These are phyloP conservation scores for Plagodis dolabraria DNA, from an alignment of 2,888 invertebrate species.

Conservation along the genomic window DNA sequence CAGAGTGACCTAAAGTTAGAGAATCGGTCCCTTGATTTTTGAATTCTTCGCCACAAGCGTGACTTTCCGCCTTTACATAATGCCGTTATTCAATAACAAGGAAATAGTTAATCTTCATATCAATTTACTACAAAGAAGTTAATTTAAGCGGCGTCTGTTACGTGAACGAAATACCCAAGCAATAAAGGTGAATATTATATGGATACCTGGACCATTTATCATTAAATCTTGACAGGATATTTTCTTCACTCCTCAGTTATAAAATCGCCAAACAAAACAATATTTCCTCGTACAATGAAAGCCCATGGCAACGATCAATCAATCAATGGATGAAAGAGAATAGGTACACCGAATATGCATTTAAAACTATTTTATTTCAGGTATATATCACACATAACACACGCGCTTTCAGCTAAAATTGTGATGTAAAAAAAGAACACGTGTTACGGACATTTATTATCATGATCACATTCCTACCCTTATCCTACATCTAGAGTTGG, in stretches of 20 bases:
- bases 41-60: too few relatives aligned
- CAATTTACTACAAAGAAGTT: constrained; percentile 10
- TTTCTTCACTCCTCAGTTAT: constrained; percentile 38
- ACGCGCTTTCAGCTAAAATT: constrained; percentile 18
- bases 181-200: constrained; percentile 26
- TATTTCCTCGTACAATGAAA: constrained; percentile 37
- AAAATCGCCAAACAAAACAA: constrained; percentile 36
- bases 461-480: too few relatives aligned
- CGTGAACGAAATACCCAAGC: constrained; percentile 17
- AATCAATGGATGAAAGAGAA: constrained; percentile 42
- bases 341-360: constrained; percentile 23
- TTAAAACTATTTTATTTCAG: constrained; percentile 36
- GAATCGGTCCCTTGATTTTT: too few relatives aligned
- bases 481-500: too few relatives aligned
- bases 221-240: constrained; percentile 35
- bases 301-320: constrained; percentile 39
- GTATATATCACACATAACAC: constrained; percentile 27
- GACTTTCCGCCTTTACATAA: too few relatives aligned
- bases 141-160: constrained; percentile 10
- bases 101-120: constrained; percentile 3
- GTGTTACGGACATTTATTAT: neutral
- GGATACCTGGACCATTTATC: constrained; percentile 35
- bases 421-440: constrained; percentile 12
- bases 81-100: too few relatives aligned
- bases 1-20: too few relatives aligned